Evolutionary conservation across 2,113 vertebrate genomes (phyloP).

Genomic region (Platysternon megacephalum): DNA sequence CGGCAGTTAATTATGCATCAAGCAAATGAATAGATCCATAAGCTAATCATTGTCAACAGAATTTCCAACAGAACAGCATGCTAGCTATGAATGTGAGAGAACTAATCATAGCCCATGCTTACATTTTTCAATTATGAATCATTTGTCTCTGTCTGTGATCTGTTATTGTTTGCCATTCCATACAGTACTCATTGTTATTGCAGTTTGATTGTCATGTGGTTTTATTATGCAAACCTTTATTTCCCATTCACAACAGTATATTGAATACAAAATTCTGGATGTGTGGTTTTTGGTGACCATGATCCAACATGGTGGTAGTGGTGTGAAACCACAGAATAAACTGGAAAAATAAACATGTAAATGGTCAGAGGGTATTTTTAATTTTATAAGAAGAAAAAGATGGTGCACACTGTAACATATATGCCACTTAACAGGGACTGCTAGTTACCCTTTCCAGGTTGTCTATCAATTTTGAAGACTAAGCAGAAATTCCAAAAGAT

Average conservation of each 20-base stretch:
- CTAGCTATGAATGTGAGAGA: not conserved
- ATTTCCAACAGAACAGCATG: not conserved
- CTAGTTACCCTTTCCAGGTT: not conserved
- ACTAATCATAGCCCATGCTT: not conserved
- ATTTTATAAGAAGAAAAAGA: not conserved
- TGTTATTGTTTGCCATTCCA: not conserved
- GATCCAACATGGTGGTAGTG: not conserved
- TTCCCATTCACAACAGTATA: not conserved
- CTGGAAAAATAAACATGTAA: not conserved
- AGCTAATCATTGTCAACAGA: conserved; percentile 1
- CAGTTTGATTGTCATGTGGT: not conserved
- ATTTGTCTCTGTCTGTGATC: not conserved
- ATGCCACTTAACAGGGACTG: not conserved
- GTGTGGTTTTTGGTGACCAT: not conserved
- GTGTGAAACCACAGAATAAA: conserved; percentile 4
- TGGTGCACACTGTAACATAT: not conserved
- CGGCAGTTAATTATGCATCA: not conserved
- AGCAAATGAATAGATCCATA: not conserved
- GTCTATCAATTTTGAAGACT: not conserved
- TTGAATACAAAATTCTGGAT: not conserved
- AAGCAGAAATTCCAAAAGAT: not conserved
- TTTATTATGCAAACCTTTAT: not conserved
- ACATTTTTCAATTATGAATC: not conserved
- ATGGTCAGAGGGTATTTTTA: not conserved
- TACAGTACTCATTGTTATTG: not conserved